phyloP scores from a whole-genome alignment of 2,113 vertebrate species.

The Phodopus roborovskii region DNA sequence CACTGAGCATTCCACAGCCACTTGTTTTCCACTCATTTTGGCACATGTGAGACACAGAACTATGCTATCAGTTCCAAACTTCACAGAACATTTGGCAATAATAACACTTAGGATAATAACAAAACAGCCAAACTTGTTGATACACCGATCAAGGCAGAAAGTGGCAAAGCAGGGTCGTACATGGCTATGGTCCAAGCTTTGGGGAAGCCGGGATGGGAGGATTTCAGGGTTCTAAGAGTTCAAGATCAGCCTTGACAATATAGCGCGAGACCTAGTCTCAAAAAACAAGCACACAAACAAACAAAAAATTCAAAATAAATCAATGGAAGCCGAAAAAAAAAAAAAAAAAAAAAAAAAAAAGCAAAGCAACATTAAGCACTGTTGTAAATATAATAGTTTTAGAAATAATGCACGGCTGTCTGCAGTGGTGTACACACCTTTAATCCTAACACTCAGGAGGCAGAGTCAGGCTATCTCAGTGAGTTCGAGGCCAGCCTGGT shows the following conservation, averaged over 20 bases:
- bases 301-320: not conserved
- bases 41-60: not conserved
- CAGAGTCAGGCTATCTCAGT: not conserved
- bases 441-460: not conserved
- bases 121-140: not conserved
- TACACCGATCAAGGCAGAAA: not conserved
- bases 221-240: not conserved
- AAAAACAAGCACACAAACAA: not conserved
- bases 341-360: too few relatives aligned
- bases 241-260: not conserved
- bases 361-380: not conserved
- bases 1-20: not conserved
- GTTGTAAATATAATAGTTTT: not conserved
- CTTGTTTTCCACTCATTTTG: not conserved
- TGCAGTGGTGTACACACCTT: fast-evolving
- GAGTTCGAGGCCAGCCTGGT: not conserved
- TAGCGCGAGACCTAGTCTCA: not conserved
- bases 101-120: not conserved
- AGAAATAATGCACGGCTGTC: not conserved
- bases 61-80: not conserved
- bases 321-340: not conserved
- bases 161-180: not conserved
- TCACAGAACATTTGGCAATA: not conserved
- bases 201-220: not conserved
- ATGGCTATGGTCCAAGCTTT: not conserved